Conservation (phyloP, 2,888 invertebrate species). For the Cantharis nigra region DNA sequence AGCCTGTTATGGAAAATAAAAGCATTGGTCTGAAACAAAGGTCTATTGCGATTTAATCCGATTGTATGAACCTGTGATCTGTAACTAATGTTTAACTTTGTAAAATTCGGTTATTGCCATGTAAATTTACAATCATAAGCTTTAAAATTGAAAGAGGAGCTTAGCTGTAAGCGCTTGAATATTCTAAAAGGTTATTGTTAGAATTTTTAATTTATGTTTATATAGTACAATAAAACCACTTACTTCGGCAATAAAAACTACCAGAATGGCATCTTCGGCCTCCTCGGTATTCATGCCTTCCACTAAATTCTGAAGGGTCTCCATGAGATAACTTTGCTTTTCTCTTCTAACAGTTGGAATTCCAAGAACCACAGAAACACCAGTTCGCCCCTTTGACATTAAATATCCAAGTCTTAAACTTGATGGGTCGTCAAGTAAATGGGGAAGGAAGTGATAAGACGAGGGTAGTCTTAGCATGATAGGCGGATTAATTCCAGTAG, state of each 20-base stretch:
- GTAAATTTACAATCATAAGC: too few species aligned
- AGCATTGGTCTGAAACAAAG: too few species aligned
- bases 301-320: conserved; percentile 83
- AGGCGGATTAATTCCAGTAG: conserved; percentile 53
- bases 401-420: conserved; percentile 80
- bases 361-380: conserved; percentile 83
- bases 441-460: conserved; percentile 84
- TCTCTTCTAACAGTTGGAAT: conserved; percentile 89
- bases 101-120: too few species aligned
- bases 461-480: conserved; percentile 72
- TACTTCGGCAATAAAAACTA: conserved; percentile 86
- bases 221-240: conserved; percentile 27
- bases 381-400: conserved; percentile 72
- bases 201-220: not conserved
- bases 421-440: conserved; percentile 76
- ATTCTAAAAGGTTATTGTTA: not conserved
- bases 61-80: too few species aligned
- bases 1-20: too few species aligned
- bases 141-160: not conserved
- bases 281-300: conserved; percentile 75
- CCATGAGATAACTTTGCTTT: conserved; percentile 83
- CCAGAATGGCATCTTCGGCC: conserved; percentile 78
- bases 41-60: too few species aligned
- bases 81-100: too few species aligned
- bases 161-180: not conserved